phyloP scores from a whole-genome alignment of 2,888 invertebrate species.

The Epinotia demarniana region DNA sequence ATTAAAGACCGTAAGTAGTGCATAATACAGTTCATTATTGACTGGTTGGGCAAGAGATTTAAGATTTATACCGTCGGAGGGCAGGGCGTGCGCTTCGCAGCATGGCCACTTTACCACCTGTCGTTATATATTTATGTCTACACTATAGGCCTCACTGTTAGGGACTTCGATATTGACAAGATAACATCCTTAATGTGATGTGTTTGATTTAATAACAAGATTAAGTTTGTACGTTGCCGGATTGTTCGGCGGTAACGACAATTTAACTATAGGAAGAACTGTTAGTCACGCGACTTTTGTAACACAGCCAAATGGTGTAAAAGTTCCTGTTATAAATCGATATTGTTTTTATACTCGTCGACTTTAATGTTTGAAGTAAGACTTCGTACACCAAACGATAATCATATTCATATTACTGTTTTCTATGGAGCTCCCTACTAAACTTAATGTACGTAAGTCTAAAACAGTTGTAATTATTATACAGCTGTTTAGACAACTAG shows the following conservation, averaged over 20 bases:
- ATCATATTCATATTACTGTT: too few relatives aligned
- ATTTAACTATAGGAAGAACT: constrained; percentile 43
- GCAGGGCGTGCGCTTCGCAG: constrained; percentile 81
- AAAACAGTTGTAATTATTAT: too few relatives aligned
- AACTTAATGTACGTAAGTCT: too few relatives aligned
- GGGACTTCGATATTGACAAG: constrained; percentile 85
- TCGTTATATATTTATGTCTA: constrained; percentile 85
- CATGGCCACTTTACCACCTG: constrained; percentile 84
- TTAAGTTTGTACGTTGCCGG: constrained; percentile 75
- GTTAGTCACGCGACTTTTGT: constrained; percentile 31
- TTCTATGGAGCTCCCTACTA: too few relatives aligned
- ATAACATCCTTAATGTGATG: constrained; percentile 86
- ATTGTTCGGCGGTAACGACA: constrained; percentile 69
- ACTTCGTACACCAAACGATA: too few relatives aligned
- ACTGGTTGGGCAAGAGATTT: constrained; percentile 57
- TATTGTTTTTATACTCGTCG: not conserved
- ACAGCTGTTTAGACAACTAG: too few relatives aligned
- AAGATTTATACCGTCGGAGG: constrained; percentile 58
- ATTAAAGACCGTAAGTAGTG: constrained; percentile 61
- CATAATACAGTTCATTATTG: constrained; percentile 71
- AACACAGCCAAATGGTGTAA: constrained; percentile 14
- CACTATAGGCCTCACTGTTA: constrained; percentile 84
- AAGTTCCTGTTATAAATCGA: not conserved
- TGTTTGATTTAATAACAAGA: constrained; percentile 86
- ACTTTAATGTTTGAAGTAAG: too few relatives aligned